Base-by-base conservation (phyloP, 2,888 invertebrate genomes). In the Plagodis pulveraria region DNA sequence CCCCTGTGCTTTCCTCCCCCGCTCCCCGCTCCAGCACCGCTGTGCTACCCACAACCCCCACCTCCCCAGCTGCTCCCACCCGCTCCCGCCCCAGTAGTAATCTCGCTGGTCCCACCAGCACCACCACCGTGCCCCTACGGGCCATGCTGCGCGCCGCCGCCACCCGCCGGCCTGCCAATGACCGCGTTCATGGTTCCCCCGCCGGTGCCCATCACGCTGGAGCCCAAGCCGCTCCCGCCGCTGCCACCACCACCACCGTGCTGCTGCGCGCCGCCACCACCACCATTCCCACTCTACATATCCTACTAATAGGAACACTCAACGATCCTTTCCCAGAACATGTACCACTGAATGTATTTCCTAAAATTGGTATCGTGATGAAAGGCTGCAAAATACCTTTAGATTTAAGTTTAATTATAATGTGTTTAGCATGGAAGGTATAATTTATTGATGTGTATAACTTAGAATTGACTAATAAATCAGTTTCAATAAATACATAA, bases 121-220 rank as follows among this genome's bases (percentile, higher is more conserved):
- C 78, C 85, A 0, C 76, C 81, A 0, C 67, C 75, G 0, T 72
- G 73, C 5, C 53, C 53, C 35, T 67, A 47, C 41, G 2, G 78
- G 0, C 70, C 78, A 0, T 6, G 68, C 9, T 76, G 71, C 12
- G 50, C 73, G 5, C 77, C 79, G 2, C 73, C 80, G 0, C 80
- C 83, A 0, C 80, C 78, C 0, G 72, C 74, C 4, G 83, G 86
- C 0, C 64, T 86, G 0, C 86, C 91, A 0, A 89, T 91, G 89
- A 86, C 80, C 33, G 89, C 90, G 0, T 91, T 76, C 63, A 80
- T 89, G 80, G 77, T 91, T 0, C 74, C 86, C 6, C 76, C 89
- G 36, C 89, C 90, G 5, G 80, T 90, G 0, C 90, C 91, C 0
- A 78, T 87, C 5, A 76, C 84, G 2, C 69, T 91, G 52, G 89